These are phyloP conservation scores for Ceramica pisi DNA, from an alignment of 2,888 invertebrate species.

Conservation along the genomic window DNA sequence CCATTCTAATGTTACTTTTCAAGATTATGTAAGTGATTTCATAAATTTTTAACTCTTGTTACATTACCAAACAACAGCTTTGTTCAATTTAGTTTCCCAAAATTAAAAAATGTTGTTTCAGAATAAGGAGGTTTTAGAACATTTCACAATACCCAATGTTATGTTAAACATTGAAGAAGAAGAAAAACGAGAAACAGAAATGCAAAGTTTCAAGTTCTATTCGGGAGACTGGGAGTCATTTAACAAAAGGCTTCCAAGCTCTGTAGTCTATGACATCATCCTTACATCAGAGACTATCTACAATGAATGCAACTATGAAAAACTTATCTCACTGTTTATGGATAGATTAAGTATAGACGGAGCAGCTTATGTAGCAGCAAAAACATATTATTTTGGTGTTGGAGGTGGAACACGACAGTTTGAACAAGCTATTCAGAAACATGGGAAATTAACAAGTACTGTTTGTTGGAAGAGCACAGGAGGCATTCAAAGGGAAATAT, in stretches of 20 bases:
- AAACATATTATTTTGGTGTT: constrained; percentile 98
- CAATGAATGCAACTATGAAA: constrained; percentile 94
- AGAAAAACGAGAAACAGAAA: constrained; percentile 75
- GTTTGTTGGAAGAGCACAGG: constrained; percentile 92
- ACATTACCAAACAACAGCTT: background rate
- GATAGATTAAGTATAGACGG: constrained; percentile 92
- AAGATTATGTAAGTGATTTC: constrained; percentile 96
- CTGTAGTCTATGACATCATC: constrained; percentile 94
- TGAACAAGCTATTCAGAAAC: constrained; percentile 91
- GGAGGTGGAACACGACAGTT: constrained; percentile 96
- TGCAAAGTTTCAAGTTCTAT: constrained; percentile 90
- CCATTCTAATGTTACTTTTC: constrained; percentile 95
- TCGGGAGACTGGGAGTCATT: constrained; percentile 95
- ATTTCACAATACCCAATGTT: constrained; percentile 96
- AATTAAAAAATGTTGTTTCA: constrained; percentile 81
- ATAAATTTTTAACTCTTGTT: constrained; percentile 4
- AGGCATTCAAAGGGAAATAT: constrained; percentile 92
- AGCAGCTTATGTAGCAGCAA: constrained; percentile 94
- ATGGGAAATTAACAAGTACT: constrained; percentile 89
- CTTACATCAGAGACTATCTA: constrained; percentile 98
- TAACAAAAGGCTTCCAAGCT: constrained; percentile 77
- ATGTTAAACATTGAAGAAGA: constrained; percentile 91
- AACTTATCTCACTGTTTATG: constrained; percentile 93
- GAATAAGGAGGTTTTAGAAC: constrained; percentile 96
- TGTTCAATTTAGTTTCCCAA: background rate